These are phyloP conservation scores for Sympetrum striolatum DNA, from an alignment of 2,888 invertebrate species.

Conservation along the genomic window DNA sequence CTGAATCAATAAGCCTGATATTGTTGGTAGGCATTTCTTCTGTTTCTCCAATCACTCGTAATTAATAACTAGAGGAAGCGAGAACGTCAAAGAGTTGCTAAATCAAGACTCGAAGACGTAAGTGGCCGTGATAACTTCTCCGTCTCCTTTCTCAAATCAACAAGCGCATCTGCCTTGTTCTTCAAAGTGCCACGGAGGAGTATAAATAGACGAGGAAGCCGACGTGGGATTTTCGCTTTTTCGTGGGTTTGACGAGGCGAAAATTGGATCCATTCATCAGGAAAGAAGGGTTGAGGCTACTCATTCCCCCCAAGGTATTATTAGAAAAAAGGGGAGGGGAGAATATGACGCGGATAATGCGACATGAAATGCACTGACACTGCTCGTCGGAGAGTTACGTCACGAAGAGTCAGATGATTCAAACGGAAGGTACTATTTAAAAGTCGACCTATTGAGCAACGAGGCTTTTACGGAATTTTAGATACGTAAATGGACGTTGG, in stretches of 20 bases:
- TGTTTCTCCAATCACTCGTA: background rate
- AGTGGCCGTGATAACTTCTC: background rate
- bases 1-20: background rate
- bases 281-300: background rate
- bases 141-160: background rate
- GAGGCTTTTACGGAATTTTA: no score
- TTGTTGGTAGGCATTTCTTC: background rate
- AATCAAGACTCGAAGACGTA: background rate
- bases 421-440: no score
- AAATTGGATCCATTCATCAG: background rate
- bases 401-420: no score
- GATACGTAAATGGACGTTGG: no score
- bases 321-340: background rate
- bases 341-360: background rate
- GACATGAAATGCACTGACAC: background rate
- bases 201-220: background rate
- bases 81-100: background rate
- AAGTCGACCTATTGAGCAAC: no score
- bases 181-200: background rate
- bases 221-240: background rate
- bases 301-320: background rate
- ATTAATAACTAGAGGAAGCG: constrained; percentile 9
- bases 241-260: background rate
- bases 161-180: constrained; percentile 10
- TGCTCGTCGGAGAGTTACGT: background rate